Conservation (phyloP, 2,113 vertebrate species). For the Phalacrocorax carbo region DNA sequence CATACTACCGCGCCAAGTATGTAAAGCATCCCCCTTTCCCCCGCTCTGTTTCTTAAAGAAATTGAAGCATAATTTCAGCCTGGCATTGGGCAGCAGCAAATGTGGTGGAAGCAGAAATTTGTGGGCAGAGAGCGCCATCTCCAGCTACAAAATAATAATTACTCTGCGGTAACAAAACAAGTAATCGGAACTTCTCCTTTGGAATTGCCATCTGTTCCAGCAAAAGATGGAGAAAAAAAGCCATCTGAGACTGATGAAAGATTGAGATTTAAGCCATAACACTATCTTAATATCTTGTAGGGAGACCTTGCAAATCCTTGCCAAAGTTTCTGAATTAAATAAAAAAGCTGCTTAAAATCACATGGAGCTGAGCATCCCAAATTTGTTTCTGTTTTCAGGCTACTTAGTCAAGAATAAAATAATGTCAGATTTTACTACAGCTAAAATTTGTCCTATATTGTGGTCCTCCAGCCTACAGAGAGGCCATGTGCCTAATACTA, state of each 20-base stretch:
- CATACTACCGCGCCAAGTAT: background rate
- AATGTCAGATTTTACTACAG: background rate
- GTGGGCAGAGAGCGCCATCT: constrained; percentile 49
- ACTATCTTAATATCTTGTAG: background rate
- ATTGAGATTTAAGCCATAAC: background rate
- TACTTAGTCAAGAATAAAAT: background rate
- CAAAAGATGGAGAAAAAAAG: background rate
- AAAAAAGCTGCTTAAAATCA: background rate
- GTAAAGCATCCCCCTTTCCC: background rate
- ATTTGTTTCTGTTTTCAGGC: background rate
- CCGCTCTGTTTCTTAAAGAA: background rate
- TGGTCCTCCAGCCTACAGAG: background rate
- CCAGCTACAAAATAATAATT: background rate
- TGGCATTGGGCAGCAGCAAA: background rate
- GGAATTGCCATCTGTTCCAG: background rate
- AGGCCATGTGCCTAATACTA: background rate
- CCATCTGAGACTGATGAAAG: background rate
- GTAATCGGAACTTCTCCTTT: background rate
- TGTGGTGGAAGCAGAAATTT: background rate
- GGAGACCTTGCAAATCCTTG: background rate
- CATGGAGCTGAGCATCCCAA: background rate
- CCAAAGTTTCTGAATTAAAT: background rate
- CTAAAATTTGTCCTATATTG: background rate
- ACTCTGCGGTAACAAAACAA: accelerated
- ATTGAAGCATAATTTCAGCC: background rate